Evolutionary conservation across 2,888 invertebrate species (phyloP), one percentile per base, ranked within the genome.

Genomic region (Eilema depressum): DNA sequence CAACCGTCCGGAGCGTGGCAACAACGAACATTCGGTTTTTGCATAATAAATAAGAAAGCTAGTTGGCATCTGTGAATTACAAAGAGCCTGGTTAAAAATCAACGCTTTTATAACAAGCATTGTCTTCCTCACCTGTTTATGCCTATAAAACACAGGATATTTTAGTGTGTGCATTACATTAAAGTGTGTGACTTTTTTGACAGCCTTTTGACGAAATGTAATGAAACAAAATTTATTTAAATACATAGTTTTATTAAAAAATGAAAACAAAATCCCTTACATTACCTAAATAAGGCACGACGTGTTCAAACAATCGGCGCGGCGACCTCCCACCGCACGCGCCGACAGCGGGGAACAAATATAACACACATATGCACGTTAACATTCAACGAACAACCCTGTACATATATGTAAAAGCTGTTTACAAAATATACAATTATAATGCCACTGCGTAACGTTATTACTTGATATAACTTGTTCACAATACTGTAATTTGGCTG

Each of bases 261-360:
- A 92, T 92, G 91, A 93, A 94, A 94, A 94, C 94, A 91, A 94
- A 94, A 91, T 93, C 90, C 90, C 92, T 95, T 95, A 95, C 78
- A 91, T 91, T 93, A 94, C 91, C 92, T 94, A 92, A 90, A 92
- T 95, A 95, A 95, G 95, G 95, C 95, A 95, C 95, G 88, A 92
- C 88, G 92, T 92, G 92, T 93, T 89, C 85, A 90, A 90, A 89
- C 84, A 84, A 87, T 86, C 84, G 85, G 75, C 66, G 77, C 75
- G 74, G 74, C 72, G 72, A 30, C 71, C 70, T 63, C 67, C n/a
- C 65, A 53, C 41, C 68, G 64, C 75, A 53, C 75, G 63, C 79
- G 74, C 63, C 77, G 74, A 81, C 63, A 71, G 72, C 74, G 68
- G 72, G 71, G 66, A 78, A 77, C 77, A 67, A 37, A 76, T 78